These are phyloP conservation scores for Marcusenius ussheri DNA, from an alignment of 2,113 vertebrate genomes.

Conservation along the genomic window DNA sequence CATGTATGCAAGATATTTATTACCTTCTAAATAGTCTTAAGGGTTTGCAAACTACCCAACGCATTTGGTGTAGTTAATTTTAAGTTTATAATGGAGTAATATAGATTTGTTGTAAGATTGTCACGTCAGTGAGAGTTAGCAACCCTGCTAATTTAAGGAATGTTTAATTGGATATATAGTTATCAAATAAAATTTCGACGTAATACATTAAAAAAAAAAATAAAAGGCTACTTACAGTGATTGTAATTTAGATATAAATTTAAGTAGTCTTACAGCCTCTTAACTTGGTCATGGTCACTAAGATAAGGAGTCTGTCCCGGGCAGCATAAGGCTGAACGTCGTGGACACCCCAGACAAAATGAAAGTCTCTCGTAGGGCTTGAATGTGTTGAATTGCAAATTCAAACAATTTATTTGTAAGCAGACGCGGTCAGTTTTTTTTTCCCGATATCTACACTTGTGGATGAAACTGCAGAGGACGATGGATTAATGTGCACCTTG, in stretches of 20 bases:
- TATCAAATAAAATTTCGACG: not conserved
- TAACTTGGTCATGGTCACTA: not conserved
- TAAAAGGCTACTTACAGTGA: not conserved
- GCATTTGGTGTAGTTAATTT: too few species aligned
- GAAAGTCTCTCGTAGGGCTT: not conserved
- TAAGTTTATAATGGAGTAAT: too few species aligned
- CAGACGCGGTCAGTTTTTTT: not conserved
- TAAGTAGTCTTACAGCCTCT: not conserved
- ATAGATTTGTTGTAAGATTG: too few species aligned
- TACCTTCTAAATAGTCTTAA: too few species aligned
- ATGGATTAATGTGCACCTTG: not conserved
- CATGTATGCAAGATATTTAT: too few species aligned
- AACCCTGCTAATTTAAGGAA: not conserved
- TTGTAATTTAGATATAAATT: not conserved
- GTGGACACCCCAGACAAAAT: not conserved
- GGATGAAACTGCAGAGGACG: not conserved
- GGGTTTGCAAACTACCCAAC: too few species aligned
- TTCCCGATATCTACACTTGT: not conserved
- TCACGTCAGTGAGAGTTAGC: too few species aligned
- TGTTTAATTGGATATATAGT: not conserved
- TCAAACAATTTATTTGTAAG: not conserved
- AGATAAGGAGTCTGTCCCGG: not conserved
- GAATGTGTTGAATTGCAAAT: not conserved
- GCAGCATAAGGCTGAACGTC: too few species aligned
- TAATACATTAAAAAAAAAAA: not conserved